Base-by-base conservation (phyloP, 2,888 invertebrate genomes). In the Drosophila nigricruria region DNA sequence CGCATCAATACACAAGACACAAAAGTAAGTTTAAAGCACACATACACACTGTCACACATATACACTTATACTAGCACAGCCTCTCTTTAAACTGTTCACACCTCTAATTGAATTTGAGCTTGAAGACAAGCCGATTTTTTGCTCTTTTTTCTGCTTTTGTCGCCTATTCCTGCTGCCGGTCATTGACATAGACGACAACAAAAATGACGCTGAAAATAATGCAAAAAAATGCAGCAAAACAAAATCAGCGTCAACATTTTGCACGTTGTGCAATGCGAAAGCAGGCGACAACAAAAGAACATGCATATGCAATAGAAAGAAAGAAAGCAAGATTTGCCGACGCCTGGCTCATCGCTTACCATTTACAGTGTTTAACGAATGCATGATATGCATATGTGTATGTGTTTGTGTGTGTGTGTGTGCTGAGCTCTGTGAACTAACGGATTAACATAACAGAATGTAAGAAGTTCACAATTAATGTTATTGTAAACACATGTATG, bases 181-280 rank as follows among this genome's bases (percentile, higher is more conserved):
- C 82, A 79, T 82, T 85, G 82, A 85, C 88, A 65, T 57, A 68
- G 62, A 81, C 66, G 57, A 81, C 57, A 77, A 56, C 32, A 50
- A 47, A 60, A 70, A n/a, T 64, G 42, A 67, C 25, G 54, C 49
- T 67, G 36, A 45, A 68, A 38, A 61, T 38, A 50, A 56, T 62
- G 54, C 49, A 71, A 47, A 57, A 27, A 50, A 47, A 57, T 57
- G 70, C 70, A 61, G 59, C 54, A 73, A 47, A 45, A 58, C 40
- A 49, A 65, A 56, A n/a, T 58, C 30, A 52, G 43, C 54, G 50
- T 52, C 62, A 69, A 68, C 62, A 60, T 69, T 52, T 75, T 32
- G 50, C 54, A 45, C 14, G 2, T 62, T 66, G 73, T 34, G 61
- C 77, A 56, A 72, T 40, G 42, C 20, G 20, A 52, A 70, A 32